Evolutionary conservation across 2,888 invertebrate genomes (phyloP), one percentile per base, ranked within the genome.

Genomic region (Tetragnatha montana): DNA sequence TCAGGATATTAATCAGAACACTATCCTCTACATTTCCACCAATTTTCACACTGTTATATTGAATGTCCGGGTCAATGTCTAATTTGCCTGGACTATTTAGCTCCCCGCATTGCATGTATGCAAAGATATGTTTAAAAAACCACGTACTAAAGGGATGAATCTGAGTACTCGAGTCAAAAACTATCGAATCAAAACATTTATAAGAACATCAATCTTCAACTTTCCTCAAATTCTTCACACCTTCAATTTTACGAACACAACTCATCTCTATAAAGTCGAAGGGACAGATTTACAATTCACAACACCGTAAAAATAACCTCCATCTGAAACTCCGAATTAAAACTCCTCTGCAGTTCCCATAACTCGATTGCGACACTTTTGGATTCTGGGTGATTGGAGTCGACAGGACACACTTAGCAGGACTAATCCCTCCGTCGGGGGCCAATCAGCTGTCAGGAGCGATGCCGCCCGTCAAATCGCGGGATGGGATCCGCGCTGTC

Each of bases 361-460:
- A 60, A 60, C 60, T 35, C 78, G 60, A 60, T 60, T 60, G 14
- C 60, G 17, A 17, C 60, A 60, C 60, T 60, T 60, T 17, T 60
- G 10, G 17, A 60, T 60, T 76, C 47, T 69, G 12, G 47, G 19
- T 86, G 80, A 86, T 86, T 19, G 17, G 49, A 74, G 71, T 10
- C 47, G 86, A 86, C 86, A 86, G 73, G 35, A 70, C 76, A n/a
- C 51, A 21, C 71, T 86, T 80, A 86, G 74, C 71, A 68, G 35
- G n/a, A 68, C 19, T 80, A 86, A 86, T 86, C 86, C 86, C 22
- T 71, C 78, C 70, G 85, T 70, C 71, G 51, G 35, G 51, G 80
- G 80, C 86, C 86, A 74, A 86, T 86, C 86, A 86, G 22, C 19
- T 22, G 47, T 74, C 73, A 73, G 60, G 17, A 60, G 60, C 60